Base-by-base conservation (phyloP, 2,888 invertebrate genomes). In the Rotaria socialis region DNA sequence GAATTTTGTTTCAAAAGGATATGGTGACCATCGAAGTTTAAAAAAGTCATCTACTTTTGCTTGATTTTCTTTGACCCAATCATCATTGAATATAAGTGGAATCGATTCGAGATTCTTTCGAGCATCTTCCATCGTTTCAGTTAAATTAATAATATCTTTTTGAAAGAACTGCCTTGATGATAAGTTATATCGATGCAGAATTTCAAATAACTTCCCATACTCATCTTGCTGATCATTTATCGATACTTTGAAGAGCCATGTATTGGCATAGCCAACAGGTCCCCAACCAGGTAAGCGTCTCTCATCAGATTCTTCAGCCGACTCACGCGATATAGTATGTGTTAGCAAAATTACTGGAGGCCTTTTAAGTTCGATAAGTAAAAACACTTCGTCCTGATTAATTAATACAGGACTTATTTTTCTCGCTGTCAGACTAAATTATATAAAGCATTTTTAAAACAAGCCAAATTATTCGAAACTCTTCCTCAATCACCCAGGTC, bases 1-100 rank as follows among this genome's bases (percentile, higher is more conserved):
- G 43, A 75, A 75, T 75, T 75, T 75, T 19, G 24, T 75, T 75
- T 75, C 75, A 75, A 75, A 75, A 22, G 22, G 41, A 75, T 43
- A 75, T 43, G 6, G 5, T 41, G 75, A 16, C 75, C 75, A 75
- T 16, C 75, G 41, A 43, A 22, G 2, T 19, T 75, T 19, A 24
- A 75, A 10, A 75, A 75, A 75, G 43, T 43, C 3, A 11, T 75
- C 8, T 2, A 75, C 41, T 16, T 8, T 43, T 3, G 1, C 22
- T 22, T 22, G 41, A 43, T 75, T 41, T 6, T 11, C 75, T 7
- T 35, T 43, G 0, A 35, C 22, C 75, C 75, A 75, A 5, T 41
- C 24, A 24, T 43, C 43, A 41, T 75, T 75, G 16, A n/a, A 75
- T 43, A 43, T 22, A 7, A 43, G 10, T 35, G 6, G 19, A 22